Base-by-base conservation (phyloP, 2,797 vertebrate genomes). In the Enteromius unitaeniatus region DNA sequence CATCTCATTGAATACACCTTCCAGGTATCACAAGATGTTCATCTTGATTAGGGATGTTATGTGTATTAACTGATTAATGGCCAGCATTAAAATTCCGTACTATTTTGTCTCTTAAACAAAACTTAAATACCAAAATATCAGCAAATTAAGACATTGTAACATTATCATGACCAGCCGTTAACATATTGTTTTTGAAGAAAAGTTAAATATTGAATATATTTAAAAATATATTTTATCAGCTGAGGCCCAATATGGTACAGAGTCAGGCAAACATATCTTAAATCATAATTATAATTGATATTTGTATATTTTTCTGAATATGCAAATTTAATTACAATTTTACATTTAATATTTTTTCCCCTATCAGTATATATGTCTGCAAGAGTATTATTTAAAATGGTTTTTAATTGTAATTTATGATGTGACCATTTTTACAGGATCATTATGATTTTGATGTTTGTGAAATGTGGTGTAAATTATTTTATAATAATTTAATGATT, bases 1-100 rank as follows among this genome's bases (percentile, higher is more conserved):
- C 98, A 99, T 89, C 95, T 99, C 0, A 94, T 96, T 4, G 98
- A 99, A 77, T 91, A 98, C 90, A 97, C 97, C 4, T 94, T 98
- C 75, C 96, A 98, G 97, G 97, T 99, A 95, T 88, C 5, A 1
- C 26, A 77, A 60, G 75, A 47, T 72, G 17, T 74, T 74, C 0
- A 34, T 21, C 45, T 28, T 73, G 42, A 19, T 15, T 58, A 45
- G n/a, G 9, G 17, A 64, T 55, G 10, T 23, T 40, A 55, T 5
- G 28, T 1, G 26, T 51, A 10, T 51, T 31, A 51, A 51, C 17
- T 11, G 47, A 51, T 31, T 31, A 28, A 49, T 31, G 17, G 26
- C 4, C 69, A 28, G 3, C 26, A 28, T 72, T 9, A 0, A 3
- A 74, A 7, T 53, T n/a, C 5, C 51, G 1, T 51, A 1, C 14